Base-by-base conservation (phyloP, 2,113 vertebrate genomes). In the Bucco capensis region DNA sequence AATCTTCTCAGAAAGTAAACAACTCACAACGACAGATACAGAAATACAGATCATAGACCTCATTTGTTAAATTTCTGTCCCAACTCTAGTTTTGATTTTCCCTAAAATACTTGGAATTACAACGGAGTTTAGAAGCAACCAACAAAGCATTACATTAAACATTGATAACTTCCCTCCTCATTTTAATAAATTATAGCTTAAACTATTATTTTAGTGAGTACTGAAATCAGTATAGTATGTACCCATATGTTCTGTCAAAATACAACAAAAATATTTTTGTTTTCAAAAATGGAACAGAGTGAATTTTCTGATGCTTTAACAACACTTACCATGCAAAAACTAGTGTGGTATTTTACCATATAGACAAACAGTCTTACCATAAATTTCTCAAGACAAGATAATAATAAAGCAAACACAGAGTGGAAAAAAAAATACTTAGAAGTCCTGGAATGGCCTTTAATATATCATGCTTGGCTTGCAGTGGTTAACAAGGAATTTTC, bases 371-470 rank as follows among this genome's bases (percentile, higher is more conserved):
- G 23, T 28, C 18, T 38, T 61, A 54, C 12, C 8, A 3, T 33
- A 25, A 76, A 72, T 76, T 72, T 79, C 19, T 64, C 56, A 50
- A 50, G 53, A 66, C 33, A 57, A 69, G 35, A 62, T n/a, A n/a
- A 72, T 27, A 65, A 46, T 10, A 82, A 86, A 75, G 14, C 0
- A 19, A 74, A 69, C 6, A 31, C 4, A 54, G 19, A n/a, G 23
- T 13, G 0, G 11, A 15, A 46, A 79, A 67, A 12, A 0, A 1
- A 12, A 21, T 15, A 46, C 18, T 46, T 40, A 21, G 30, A 25
- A 62, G 17, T 37, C 15, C 8, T 50, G n/a, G 12, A 77, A 66
- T 19, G 25, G 22, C 12, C 27, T 76, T 81, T 50, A 60, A 76
- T 42, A 42, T 35, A 74, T 38, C 21, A 35, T 17, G 6, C 6